Conservation (phyloP, 2,888 invertebrate genomes). For the Mythimna vitellina region DNA sequence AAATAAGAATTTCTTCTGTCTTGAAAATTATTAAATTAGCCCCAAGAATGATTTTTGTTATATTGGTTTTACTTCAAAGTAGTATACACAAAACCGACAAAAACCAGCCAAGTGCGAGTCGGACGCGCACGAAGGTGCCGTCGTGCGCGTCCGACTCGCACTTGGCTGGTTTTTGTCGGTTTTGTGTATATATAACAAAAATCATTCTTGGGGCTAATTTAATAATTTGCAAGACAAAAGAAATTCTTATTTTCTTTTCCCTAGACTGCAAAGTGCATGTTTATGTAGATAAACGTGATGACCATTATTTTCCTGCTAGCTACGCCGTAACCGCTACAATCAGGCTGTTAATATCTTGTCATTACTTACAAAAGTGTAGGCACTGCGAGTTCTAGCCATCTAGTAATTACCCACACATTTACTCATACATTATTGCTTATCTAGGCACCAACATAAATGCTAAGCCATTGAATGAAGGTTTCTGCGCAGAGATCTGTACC, state of each 20-base stretch:
- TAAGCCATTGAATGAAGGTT: conserved; percentile 8
- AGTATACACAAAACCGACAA: too few species aligned
- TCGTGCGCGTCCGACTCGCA: too few species aligned
- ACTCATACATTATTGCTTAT: conserved; percentile 19
- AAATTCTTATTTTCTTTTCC: neutral
- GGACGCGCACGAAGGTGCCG: too few species aligned
- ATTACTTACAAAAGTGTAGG: neutral
- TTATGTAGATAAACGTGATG: conserved; percentile 14
- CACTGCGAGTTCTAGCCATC: neutral
- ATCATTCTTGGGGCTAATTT: too few species aligned
- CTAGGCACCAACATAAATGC: conserved; percentile 12
- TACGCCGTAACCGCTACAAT: conserved; percentile 39
- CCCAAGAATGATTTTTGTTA: too few species aligned
- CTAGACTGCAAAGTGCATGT: neutral
- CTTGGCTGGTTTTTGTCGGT: too few species aligned
- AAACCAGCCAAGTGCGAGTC: too few species aligned
- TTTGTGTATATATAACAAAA: too few species aligned
- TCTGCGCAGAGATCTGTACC: neutral
- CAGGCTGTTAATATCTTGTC: conserved; percentile 6
- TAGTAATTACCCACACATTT: conserved; percentile 29
- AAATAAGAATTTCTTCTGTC: too few species aligned
- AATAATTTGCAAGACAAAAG: conserved; percentile 1
- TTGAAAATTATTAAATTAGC: too few species aligned
- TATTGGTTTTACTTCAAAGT: too few species aligned
- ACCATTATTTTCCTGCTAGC: conserved; percentile 19